A percentile compares a stretch with the other conserved stretches of the same genome.
These are phyloP conservation scores for Rhinophrynus dorsalis DNA, from an alignment of 2,797 vertebrate genomes.

Conservation along the genomic window DNA sequence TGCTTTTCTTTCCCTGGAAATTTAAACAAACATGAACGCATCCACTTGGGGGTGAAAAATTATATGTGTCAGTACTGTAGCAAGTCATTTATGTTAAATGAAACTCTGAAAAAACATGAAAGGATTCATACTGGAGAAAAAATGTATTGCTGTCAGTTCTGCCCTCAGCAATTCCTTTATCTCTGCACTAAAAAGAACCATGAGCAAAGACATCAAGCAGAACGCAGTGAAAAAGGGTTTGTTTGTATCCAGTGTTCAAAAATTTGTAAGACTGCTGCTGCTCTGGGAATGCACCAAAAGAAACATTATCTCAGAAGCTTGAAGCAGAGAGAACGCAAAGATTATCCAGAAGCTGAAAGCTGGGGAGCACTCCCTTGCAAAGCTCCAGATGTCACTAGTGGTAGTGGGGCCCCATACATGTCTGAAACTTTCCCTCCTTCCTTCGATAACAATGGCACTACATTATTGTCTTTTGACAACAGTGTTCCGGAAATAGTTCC, in stretches of 20 bases:
- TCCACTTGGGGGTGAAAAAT: constrained; percentile 77
- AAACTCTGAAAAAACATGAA: constrained; percentile 83
- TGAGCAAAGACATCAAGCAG: constrained; percentile 86
- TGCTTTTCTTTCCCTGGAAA: constrained; percentile 86
- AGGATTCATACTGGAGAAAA: constrained; percentile 89
- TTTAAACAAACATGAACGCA: constrained; percentile 72
- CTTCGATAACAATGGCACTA: constrained; percentile 52
- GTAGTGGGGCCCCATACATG: constrained; percentile 55
- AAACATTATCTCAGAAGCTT: constrained; percentile 77
- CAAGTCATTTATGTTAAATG: constrained; percentile 86
- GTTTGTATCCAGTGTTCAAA: constrained; percentile 80
- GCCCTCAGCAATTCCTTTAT: constrained; percentile 94
- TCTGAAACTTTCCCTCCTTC: constrained; percentile 56
- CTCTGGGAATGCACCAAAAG: constrained; percentile 80
- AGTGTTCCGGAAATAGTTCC: constrained; percentile 33
- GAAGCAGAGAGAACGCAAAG: constrained; percentile 62
- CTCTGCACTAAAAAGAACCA: constrained; percentile 96
- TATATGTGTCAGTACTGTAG: constrained; percentile 90
- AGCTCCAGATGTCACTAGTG: constrained; percentile 60
- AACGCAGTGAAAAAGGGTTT: constrained; percentile 75
- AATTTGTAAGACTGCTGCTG: constrained; percentile 80
- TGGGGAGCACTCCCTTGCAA: constrained; percentile 52
- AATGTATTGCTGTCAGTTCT: constrained; percentile 92
- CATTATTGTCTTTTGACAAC: constrained; percentile 42
- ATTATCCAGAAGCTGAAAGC: constrained; percentile 57